phyloP scores from a whole-genome alignment of 2,797 vertebrate species.

The Aphelocoma californica region DNA sequence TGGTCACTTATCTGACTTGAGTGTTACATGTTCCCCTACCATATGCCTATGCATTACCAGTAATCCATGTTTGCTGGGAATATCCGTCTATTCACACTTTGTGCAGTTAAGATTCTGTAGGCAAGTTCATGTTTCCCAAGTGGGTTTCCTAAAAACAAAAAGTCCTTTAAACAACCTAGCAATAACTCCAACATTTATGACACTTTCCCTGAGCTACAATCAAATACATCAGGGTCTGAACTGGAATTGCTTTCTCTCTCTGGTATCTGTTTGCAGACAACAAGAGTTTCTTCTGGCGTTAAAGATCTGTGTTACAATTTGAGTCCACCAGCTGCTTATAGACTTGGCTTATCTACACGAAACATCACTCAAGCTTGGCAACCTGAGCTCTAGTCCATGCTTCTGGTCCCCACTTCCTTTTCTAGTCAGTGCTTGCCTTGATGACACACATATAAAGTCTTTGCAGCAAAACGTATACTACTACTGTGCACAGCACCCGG shows the following conservation, averaged over 20 bases:
- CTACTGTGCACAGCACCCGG: accelerated
- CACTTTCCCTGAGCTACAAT: neutral
- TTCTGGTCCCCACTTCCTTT: neutral
- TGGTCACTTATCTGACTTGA: neutral
- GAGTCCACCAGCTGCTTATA: neutral
- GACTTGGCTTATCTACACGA: neutral
- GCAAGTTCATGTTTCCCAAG: neutral
- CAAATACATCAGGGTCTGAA: neutral
- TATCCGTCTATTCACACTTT: neutral
- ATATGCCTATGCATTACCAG: neutral
- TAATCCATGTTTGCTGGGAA: neutral
- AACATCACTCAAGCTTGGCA: neutral
- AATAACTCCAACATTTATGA: neutral
- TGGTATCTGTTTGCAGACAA: neutral
- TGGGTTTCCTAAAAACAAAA: neutral
- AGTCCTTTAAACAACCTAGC: neutral
- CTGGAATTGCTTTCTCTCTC: neutral
- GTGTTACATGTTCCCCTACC: neutral
- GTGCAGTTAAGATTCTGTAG: neutral
- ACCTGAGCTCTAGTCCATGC: neutral
- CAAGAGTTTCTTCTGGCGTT: neutral
- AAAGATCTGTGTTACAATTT: neutral
- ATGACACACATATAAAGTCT: neutral
- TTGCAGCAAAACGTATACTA: neutral
- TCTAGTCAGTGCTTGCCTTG: neutral